Evolutionary conservation across 2,888 invertebrate species (phyloP).

Genomic region (Tolmerus cingulatus): DNA sequence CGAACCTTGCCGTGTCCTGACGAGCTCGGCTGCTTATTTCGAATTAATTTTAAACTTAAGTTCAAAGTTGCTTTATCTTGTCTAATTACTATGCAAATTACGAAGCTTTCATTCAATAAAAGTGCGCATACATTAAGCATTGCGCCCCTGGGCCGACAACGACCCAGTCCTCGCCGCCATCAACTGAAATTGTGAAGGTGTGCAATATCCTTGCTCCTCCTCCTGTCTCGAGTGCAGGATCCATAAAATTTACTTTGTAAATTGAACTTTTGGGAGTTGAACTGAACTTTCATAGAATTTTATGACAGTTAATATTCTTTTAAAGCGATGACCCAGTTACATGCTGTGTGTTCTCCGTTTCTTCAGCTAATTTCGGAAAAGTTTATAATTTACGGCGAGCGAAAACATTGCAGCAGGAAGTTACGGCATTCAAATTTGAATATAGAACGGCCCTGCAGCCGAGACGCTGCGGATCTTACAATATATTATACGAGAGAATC

Average conservation of each 20-base stretch:
- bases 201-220: neutral
- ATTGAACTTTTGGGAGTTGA: conserved; percentile 23
- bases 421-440: neutral
- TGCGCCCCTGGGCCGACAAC: neutral
- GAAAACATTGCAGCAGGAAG: neutral
- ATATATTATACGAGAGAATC: neutral
- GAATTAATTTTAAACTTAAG: conserved; percentile 38
- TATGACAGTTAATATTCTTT: conserved; percentile 40
- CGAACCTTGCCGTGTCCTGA: neutral
- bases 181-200: neutral
- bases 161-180: neutral
- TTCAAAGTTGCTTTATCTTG: conserved; percentile 34
- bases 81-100: conserved; percentile 39
- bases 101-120: conserved; percentile 37
- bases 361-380: neutral
- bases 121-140: conserved; percentile 34
- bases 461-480: neutral
- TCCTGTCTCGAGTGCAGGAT: neutral
- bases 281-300: conserved; percentile 28
- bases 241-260: conserved; percentile 37
- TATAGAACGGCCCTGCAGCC: neutral
- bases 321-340: conserved; percentile 10
- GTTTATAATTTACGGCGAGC: conserved; percentile 14
- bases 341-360: neutral
- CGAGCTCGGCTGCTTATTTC: conserved; percentile 19